These are phyloP conservation scores for Buteo buteo DNA, from an alignment of 2,113 vertebrate genomes.

Conservation along the genomic window DNA sequence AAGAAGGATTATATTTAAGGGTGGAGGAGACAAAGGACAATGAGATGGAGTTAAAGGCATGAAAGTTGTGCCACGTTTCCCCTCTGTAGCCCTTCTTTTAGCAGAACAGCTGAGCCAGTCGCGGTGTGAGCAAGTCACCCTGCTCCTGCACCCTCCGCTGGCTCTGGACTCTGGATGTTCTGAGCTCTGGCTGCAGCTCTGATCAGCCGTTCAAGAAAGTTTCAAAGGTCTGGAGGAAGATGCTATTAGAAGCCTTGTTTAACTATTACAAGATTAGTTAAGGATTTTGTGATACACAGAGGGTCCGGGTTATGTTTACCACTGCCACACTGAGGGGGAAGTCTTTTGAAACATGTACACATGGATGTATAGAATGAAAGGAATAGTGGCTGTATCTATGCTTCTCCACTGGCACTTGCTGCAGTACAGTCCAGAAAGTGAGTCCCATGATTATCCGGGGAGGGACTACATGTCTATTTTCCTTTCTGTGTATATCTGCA, in stretches of 20 bases:
- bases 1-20: background rate
- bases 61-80: background rate
- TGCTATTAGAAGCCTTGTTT: background rate
- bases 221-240: conserved; percentile 30
- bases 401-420: background rate
- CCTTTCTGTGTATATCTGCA: background rate
- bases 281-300: background rate
- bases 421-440: background rate
- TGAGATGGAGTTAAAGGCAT: background rate
- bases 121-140: rapidly evolving
- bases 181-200: background rate
- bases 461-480: background rate
- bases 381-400: background rate
- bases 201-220: background rate
- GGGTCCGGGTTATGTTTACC: background rate
- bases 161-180: background rate
- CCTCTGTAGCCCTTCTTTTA: background rate
- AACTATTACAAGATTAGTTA: conserved; percentile 2
- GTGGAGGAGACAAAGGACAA: background rate
- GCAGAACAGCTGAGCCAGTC: background rate
- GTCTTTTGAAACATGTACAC: background rate
- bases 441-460: background rate
- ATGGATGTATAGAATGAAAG: background rate
- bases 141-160: background rate
- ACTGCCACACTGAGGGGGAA: background rate